A percentile compares a stretch with the other conserved stretches of the same genome.
phyloP scores from a whole-genome alignment of 2,888 invertebrate genomes.

The Melanophora roralis region DNA sequence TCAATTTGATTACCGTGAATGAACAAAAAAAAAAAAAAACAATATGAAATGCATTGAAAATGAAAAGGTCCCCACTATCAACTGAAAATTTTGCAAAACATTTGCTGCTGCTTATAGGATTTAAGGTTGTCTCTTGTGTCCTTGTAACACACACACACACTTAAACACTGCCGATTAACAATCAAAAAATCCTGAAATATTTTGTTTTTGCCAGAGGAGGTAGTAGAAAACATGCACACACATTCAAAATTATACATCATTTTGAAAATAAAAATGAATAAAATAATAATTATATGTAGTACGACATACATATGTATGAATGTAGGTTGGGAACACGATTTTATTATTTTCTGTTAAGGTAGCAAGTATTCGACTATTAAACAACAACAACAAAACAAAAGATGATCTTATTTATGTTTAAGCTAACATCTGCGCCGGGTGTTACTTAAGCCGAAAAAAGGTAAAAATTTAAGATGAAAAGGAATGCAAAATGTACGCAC shows the following conservation, averaged over 20 bases:
- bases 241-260: not conserved
- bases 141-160: not conserved
- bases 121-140: not conserved
- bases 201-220: not conserved
- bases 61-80: not conserved
- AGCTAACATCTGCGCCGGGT: constrained; percentile 63
- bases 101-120: no score
- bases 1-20: constrained; percentile 29
- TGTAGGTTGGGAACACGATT: no score
- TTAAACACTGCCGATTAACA: constrained; percentile 26
- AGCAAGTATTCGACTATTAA: no score
- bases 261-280: not conserved
- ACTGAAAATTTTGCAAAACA: constrained; percentile 4
- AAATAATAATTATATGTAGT: constrained; percentile 10
- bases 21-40: not conserved
- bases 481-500: not conserved
- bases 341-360: no score
- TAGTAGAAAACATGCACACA: not conserved
- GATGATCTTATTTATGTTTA: constrained; percentile 50
- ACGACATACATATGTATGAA: constrained; percentile 7
- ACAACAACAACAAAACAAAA: constrained; percentile 8
- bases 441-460: constrained; percentile 43
- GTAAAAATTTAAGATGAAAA: not conserved
- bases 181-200: not conserved
- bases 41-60: not conserved